Base-by-base conservation (phyloP, 2,888 invertebrate genomes). In the Trichopoda pennipes region DNA sequence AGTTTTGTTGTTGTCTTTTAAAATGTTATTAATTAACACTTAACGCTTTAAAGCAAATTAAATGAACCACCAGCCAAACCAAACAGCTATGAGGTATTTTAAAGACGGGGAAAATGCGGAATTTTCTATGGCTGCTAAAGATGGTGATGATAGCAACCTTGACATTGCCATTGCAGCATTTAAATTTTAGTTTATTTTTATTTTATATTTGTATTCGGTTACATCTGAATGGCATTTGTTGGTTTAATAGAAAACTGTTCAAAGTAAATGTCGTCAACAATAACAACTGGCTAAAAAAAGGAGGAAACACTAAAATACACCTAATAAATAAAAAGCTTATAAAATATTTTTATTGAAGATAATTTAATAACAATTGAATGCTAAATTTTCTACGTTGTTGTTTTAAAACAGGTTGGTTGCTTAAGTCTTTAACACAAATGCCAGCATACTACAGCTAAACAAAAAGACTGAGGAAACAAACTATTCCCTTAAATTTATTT, bases 111-210 rank as follows among this genome's bases (percentile, higher is more conserved):
- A 66, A 8, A 49, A 63, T 53, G 63, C 81, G 78, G 78, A 81
- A 78, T 70, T 32, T 17, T 66, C 53, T 68, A 14, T 3, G 51
- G 32, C 32, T 56, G 21, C 14, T 32, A 47, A 9, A 17, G 44
- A n/a, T 55, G 55, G 56, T 42, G 28, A 74, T 70, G 21, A 47
- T 53, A 76, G 21, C 68, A 44, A 70, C 74, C 77, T 77, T 81
- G 81, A 81, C 81, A 81, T 81, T 81, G 81, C 51, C 64, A 47
- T n/a, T 53, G 32, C 53, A 70, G 47, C 32, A 47, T 61, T 44
- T 60, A 69, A 44, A 47, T 60, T 14, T 58, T 32, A 44, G 47
- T 28, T 66, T 16, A 1, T 49, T 70, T 72, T 73, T 28, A 12
- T 44, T 49, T 23, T 53, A 17, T 42, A 60, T 19, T 49, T 16